Base-by-base conservation (phyloP, 2,113 vertebrate genomes). In the Ursus arctos region DNA sequence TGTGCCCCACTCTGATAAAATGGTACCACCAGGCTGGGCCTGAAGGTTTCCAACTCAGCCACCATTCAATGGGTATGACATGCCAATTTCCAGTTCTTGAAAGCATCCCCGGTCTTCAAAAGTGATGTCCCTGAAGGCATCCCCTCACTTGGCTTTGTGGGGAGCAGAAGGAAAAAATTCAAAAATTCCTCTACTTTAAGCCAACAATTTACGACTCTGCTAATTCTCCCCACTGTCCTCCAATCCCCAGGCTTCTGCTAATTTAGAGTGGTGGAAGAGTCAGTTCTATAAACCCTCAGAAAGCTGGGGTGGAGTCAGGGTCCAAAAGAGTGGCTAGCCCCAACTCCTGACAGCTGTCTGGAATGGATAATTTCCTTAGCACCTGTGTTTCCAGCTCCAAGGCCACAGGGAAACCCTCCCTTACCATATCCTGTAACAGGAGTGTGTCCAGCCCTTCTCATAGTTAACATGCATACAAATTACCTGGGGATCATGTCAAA, bases 181-280 rank as follows among this genome's bases (percentile, higher is more conserved):
- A 19, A 74, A 88, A 74, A 16, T 26, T 59, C 7, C 77, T 88
- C 8, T 59, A 4, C 51, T 61, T 43, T n/a, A 76, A 40, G 55
- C 87, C 87, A 91, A 33, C 22, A 49, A 28, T 31, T 26, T 43
- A 36, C 21, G 12, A 88, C 33, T 94, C 72, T 15, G 31, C 28
- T 31, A 11, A 65, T 33, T 15, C 19, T 22, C 40, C 10, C 0
- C 0, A 18, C 6, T 5, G 9, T 6, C 3, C 0, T 6, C 19
- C 4, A 12, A 40, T 3, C 14, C 19, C 57, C 36, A 49, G 65
- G 31, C 33, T 53, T 87, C 84, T 43, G 40, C 24, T n/a, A 16
- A 55, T 7, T 51, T 49, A 18, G 40, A n/a, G 3, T 0, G 2
- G 43, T 6, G 1, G 13, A 7, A 67, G 12, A 61, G 51, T 4